Percentiles rank a stretch among this genome's conserved stretches.
phyloP scores from a whole-genome alignment of 2,113 vertebrate genomes.

The Azemiops feae region DNA sequence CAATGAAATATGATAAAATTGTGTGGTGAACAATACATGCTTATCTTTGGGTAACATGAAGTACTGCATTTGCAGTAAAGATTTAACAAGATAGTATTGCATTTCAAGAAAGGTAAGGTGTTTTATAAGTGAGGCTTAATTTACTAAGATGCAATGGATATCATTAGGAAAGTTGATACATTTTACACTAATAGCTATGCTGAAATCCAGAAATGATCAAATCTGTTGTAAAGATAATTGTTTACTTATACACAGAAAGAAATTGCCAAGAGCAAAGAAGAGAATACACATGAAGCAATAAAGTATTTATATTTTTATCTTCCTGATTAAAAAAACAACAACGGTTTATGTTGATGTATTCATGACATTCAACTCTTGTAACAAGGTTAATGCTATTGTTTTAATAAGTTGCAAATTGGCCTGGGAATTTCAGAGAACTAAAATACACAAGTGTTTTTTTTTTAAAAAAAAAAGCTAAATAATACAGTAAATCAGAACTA shows the following conservation, averaged over 20 bases:
- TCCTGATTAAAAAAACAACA: background rate
- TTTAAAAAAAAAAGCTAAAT: background rate
- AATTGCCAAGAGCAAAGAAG: background rate
- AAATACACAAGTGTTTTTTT: background rate
- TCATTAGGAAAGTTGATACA: background rate
- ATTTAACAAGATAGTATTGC: background rate
- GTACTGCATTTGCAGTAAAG: background rate
- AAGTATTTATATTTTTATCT: background rate
- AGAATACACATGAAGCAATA: background rate
- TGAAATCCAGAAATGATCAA: background rate
- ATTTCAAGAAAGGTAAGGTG: too few relatives aligned
- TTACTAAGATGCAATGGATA: background rate
- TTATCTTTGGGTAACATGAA: background rate
- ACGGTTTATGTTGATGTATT: background rate
- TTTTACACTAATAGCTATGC: constrained; percentile 3
- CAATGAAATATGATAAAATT: background rate
- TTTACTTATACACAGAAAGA: background rate
- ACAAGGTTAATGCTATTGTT: background rate
- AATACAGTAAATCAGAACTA: background rate
- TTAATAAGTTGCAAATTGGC: background rate
- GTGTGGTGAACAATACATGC: background rate
- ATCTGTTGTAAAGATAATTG: background rate
- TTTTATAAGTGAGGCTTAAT: background rate
- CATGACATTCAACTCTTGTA: background rate
- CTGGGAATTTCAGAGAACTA: background rate